Conservation (phyloP, 2,888 invertebrate genomes). For the Hedychridium roseum region DNA sequence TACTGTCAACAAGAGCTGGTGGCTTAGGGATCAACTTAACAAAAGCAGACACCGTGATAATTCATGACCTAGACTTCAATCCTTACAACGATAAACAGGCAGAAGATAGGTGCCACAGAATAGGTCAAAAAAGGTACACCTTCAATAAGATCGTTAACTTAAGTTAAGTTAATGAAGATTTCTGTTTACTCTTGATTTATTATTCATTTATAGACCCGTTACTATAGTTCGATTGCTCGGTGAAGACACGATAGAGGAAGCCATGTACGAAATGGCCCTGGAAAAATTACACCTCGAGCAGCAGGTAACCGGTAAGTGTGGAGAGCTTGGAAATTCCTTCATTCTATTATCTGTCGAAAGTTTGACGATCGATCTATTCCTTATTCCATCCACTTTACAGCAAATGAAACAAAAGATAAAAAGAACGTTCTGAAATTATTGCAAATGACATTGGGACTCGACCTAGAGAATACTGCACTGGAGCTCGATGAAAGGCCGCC, state of each 20-base stretch:
- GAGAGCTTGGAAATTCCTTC: constrained; percentile 52
- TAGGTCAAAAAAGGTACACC: constrained; percentile 69
- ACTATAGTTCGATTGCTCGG: constrained; percentile 85
- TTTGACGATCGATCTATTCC: constrained; percentile 1
- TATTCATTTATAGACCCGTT: constrained; percentile 73
- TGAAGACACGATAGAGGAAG: constrained; percentile 90
- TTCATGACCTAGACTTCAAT: constrained; percentile 98
- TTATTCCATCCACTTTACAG: constrained; percentile 61
- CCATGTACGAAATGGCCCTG: constrained; percentile 87
- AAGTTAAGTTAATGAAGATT: background rate
- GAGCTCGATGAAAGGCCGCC: too few relatives aligned
- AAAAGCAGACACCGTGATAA: constrained; percentile 92
- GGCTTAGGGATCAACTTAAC: constrained; percentile 96
- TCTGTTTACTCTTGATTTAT: constrained; percentile 5
- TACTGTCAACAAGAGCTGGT: constrained; percentile 92
- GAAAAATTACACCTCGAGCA: constrained; percentile 91
- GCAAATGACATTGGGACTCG: constrained; percentile 80
- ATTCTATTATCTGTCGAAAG: background rate
- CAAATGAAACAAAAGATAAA: constrained; percentile 76
- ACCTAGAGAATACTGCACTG: constrained; percentile 54
- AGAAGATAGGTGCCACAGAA: constrained; percentile 81
- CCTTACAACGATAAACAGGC: constrained; percentile 99
- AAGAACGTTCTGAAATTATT: constrained; percentile 83
- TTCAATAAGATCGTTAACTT: background rate
- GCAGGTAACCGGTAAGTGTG: constrained; percentile 77